Conservation (phyloP, 2,797 vertebrate genomes). For the Siniperca undulata region DNA sequence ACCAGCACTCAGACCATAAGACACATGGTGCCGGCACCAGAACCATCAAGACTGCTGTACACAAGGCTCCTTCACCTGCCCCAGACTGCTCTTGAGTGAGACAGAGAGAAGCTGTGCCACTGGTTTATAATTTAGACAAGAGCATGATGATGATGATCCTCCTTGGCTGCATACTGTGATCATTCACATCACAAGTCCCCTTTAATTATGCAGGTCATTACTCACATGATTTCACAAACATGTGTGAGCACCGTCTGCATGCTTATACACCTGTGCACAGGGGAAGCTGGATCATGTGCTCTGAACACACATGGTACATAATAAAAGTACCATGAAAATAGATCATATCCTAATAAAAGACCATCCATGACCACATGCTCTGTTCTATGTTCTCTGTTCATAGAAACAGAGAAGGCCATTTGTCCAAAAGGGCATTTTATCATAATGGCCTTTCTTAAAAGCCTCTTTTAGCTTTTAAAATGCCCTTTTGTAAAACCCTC, state of each 20-base stretch:
- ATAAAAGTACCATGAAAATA: constrained; percentile 11
- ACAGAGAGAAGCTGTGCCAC: constrained; percentile 26
- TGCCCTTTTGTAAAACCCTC: constrained; percentile 27
- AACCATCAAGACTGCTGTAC: constrained; percentile 24
- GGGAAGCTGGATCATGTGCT: background rate
- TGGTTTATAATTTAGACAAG: constrained; percentile 41
- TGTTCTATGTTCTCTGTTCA: background rate
- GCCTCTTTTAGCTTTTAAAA: constrained; percentile 34
- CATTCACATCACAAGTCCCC: constrained; percentile 39
- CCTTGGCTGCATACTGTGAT: constrained; percentile 38
- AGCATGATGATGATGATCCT: constrained; percentile 48
- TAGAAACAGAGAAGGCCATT: constrained; percentile 9
- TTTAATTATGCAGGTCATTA: constrained; percentile 53
- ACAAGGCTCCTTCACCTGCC: constrained; percentile 32
- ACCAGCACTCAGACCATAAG: constrained; percentile 35
- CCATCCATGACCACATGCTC: background rate
- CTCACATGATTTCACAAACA: constrained; percentile 32
- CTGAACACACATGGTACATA: constrained; percentile 12
- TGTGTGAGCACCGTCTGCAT: background rate
- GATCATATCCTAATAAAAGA: constrained; percentile 17
- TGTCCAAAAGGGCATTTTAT: constrained; percentile 6
- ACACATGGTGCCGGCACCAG: constrained; percentile 5
- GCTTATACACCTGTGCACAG: background rate
- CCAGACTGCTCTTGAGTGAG: constrained; percentile 22
- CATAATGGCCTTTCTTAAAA: constrained; percentile 16